phyloP scores from a whole-genome alignment of 30 jellyfish, hydroid and myxozoan species.

The Phacellophora camtschatica region DNA sequence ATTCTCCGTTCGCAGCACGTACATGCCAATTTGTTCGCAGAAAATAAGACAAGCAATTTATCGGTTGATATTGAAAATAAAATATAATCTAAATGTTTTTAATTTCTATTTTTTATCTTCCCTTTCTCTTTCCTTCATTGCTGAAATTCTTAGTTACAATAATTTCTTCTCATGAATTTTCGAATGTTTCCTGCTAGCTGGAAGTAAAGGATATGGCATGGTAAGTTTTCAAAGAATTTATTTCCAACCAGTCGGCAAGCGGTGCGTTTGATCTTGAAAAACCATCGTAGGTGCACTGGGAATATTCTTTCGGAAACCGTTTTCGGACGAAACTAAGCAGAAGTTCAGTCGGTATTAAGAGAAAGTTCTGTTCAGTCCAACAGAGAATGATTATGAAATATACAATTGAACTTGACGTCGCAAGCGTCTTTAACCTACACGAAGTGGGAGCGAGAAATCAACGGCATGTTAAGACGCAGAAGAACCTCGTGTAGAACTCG shows the following conservation, averaged over 20 bases:
- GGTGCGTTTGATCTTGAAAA: constrained; percentile 39
- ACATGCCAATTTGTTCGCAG: no score
- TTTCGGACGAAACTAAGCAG: background rate
- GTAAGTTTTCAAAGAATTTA: background rate
- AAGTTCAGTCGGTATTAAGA: constrained; percentile 49
- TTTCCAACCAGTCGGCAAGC: constrained; percentile 10
- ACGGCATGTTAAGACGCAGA: constrained; percentile 60
- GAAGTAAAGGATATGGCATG: no score
- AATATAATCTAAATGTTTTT: no score
- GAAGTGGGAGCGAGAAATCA: constrained; percentile 12
- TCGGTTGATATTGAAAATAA: no score
- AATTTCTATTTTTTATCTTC: no score
- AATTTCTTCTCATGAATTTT: no score
- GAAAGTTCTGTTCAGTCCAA: constrained; percentile 39
- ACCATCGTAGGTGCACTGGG: constrained; percentile 30
- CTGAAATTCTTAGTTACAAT: no score
- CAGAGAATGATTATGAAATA: constrained; percentile 31
- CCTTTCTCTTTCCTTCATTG: no score
- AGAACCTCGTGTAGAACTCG: constrained; percentile 39
- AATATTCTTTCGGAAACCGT: constrained; percentile 25
- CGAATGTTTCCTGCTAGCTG: no score
- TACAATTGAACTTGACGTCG: constrained; percentile 22
- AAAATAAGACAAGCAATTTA: no score
- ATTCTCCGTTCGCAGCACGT: no score
- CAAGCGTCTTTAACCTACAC: constrained; percentile 31